Evolutionary conservation across 2,797 vertebrate species (phyloP).

Genomic region (Phylloscopus collybita): DNA sequence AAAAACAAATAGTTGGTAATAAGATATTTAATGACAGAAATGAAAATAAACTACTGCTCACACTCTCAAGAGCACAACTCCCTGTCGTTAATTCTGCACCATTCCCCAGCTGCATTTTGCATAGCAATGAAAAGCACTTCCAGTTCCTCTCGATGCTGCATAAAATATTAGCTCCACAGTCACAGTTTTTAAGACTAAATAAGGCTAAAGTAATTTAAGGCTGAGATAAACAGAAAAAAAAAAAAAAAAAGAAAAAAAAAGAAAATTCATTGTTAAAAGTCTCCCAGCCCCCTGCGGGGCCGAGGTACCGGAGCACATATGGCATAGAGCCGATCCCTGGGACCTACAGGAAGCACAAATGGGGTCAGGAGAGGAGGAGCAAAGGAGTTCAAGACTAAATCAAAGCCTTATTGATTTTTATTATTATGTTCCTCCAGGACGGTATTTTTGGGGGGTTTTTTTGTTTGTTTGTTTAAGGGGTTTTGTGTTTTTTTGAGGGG

Average conservation of each 20-base stretch:
- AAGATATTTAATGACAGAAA: conserved; percentile 61
- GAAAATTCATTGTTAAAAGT: neutral
- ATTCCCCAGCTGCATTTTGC: conserved; percentile 16
- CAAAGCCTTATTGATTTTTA: neutral
- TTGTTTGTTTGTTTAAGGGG: neutral
- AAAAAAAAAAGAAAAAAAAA: neutral
- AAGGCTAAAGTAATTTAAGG: conserved; percentile 27
- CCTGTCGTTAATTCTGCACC: neutral
- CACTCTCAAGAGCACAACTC: neutral
- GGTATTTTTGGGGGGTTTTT: neutral
- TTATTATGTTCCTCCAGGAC: neutral
- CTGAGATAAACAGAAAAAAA: neutral
- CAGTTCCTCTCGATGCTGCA: conserved; percentile 1
- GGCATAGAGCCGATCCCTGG: accelerated
- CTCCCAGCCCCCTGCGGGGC: neutral
- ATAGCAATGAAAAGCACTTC: conserved; percentile 38
- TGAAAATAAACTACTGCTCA: conserved; percentile 46
- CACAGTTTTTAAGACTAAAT: conserved; percentile 31
- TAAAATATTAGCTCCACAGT: conserved; percentile 7
- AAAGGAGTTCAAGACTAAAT: neutral
- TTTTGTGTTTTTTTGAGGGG: neutral
- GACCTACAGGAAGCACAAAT: neutral
- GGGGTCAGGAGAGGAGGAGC: neutral
- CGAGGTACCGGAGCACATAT: neutral
- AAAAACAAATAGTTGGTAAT: conserved; percentile 47